Evolutionary conservation across 2,113 vertebrate species (phyloP).

Genomic region (Leucopsar rothschildi): DNA sequence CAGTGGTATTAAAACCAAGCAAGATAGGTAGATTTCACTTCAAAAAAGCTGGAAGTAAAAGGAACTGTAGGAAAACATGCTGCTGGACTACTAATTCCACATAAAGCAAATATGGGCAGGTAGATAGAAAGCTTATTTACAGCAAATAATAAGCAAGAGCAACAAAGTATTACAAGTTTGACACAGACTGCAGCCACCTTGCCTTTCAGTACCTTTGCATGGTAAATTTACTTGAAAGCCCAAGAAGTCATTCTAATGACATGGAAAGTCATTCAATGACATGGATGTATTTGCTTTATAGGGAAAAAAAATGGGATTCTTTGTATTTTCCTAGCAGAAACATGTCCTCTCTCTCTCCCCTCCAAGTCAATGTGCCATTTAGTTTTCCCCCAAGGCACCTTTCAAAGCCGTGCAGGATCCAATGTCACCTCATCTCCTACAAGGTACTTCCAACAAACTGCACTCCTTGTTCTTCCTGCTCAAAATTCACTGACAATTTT

Average conservation of each 20-base stretch:
- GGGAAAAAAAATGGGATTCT: background rate
- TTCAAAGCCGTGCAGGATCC: background rate
- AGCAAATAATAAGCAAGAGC: background rate
- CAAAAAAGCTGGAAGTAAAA: background rate
- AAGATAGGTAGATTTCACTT: background rate
- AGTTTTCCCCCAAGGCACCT: background rate
- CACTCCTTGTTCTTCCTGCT: background rate
- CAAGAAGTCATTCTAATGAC: background rate
- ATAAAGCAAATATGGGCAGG: background rate
- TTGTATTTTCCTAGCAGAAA: background rate
- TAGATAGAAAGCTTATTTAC: background rate
- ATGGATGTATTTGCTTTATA: background rate
- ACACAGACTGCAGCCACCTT: background rate
- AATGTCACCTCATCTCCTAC: background rate
- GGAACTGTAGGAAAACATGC: background rate
- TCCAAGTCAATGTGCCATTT: background rate
- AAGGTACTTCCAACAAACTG: background rate
- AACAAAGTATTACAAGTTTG: background rate
- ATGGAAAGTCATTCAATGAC: background rate
- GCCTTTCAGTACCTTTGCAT: background rate
- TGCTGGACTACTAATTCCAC: background rate
- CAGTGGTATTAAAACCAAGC: background rate
- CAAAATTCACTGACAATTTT: background rate
- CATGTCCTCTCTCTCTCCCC: rapidly evolving
- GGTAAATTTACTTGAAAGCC: background rate